Evolutionary conservation across 2,113 vertebrate genomes (phyloP), one percentile per base, ranked within the genome.

Genomic region (Spea multiplicata): DNA sequence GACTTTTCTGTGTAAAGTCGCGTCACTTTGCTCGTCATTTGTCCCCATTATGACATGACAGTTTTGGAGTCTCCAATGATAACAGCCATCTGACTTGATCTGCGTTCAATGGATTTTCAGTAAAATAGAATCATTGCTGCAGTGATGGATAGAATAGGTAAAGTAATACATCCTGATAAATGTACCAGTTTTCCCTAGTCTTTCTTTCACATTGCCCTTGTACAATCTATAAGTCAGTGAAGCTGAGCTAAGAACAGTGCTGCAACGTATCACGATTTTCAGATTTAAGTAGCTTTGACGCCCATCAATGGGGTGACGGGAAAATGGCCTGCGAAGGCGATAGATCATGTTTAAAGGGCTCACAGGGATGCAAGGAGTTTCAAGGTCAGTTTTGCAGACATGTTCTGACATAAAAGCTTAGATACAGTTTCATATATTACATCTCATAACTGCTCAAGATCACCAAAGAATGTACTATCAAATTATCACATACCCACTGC

Each of bases 151-250:
- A 93, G 91, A 91, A 92, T 91, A 89, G 89, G 90, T 91, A 91
- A 91, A 94, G 92, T 88, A 91, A 93, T 94, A 91, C 91, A 94
- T 94, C 93, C 93, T 93, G 91, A 93, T 93, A 91, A 92, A 91
- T 87, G 91, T 86, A 88, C 81, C 5, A 71, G 85, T 86, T 84
- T 81, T 82, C 80, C 84, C 78, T 76, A 82, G 82, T 77, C 82
- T 85, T 90, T 90, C 91, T 87, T 83, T 81, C 81, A 87, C 87
- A 66, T 86, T 95, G 93, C 95, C 93, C 94, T 95, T 95, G 93
- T 84, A 62, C 88, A 87, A 90, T 67, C 78, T 74, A 80, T 67
- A 66, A 74, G 71, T 80, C 78, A 80, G 71, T 53, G 71, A 73
- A 73, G 78, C 71, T 52, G 73, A 74, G 85, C 87, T 87, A 86